Conservation (phyloP, 2,113 vertebrate genomes). For the Cottus gobio region DNA sequence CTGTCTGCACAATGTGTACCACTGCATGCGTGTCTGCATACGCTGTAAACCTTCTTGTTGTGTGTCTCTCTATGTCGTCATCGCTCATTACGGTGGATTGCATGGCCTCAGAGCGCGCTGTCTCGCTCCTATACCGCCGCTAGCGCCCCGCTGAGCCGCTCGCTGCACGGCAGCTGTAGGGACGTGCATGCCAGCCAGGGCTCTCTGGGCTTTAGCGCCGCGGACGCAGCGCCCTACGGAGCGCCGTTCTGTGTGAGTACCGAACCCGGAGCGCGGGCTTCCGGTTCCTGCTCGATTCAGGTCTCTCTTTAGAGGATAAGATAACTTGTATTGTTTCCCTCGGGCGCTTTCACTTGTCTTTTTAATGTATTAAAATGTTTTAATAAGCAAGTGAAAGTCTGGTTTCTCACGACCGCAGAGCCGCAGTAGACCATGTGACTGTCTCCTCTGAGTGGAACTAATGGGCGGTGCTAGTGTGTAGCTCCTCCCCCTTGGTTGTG, state of each 20-base stretch:
- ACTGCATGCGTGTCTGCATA: slow-evolving; percentile 57
- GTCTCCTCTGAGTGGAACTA: not conserved
- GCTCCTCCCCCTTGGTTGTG: not conserved
- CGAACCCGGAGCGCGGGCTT: slow-evolving; percentile 40
- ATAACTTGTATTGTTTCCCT: no score
- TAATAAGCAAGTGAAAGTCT: slow-evolving; percentile 34
- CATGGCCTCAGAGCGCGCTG: slow-evolving; percentile 90
- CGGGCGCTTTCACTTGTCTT: no score
- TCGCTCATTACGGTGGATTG: slow-evolving; percentile 53
- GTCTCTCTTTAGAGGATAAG: no score
- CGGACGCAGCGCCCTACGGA: slow-evolving; percentile 91
- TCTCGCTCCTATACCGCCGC: slow-evolving; percentile 98
- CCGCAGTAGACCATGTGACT: not conserved
- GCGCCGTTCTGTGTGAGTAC: slow-evolving; percentile 95
- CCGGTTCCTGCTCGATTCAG: slow-evolving; percentile 34
- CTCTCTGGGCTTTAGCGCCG: slow-evolving; percentile 92
- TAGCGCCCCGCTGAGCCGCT: slow-evolving; percentile 91
- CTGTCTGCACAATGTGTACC: slow-evolving; percentile 1
- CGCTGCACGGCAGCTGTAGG: slow-evolving; percentile 95
- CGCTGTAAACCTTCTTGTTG: slow-evolving; percentile 45
- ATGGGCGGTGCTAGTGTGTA: slow-evolving; percentile 9
- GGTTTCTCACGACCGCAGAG: slow-evolving; percentile 16
- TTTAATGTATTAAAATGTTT: no score
- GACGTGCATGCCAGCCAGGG: slow-evolving; percentile 96
- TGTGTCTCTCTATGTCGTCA: slow-evolving; percentile 44